Evolutionary conservation across 2,888 invertebrate genomes (phyloP).

Genomic region (Idaea aversata): DNA sequence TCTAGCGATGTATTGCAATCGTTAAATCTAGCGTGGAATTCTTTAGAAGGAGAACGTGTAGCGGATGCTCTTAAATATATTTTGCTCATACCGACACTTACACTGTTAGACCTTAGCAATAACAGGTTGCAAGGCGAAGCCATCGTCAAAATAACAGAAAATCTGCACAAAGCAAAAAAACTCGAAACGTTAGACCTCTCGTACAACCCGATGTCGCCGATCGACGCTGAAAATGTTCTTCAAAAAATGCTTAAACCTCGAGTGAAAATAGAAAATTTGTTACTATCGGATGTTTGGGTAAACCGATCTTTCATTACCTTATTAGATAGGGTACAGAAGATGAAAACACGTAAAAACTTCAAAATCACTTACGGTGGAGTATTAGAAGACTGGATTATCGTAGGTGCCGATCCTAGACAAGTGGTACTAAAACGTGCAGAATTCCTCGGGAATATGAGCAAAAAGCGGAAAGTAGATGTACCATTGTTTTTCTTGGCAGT

Average conservation of each 20-base stretch:
- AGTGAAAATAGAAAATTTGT: constrained; percentile 41
- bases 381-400: constrained; percentile 33
- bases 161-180: constrained; percentile 36
- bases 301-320: constrained; percentile 33
- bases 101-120: constrained; percentile 38
- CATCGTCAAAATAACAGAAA: constrained; percentile 28
- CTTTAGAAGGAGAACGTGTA: constrained; percentile 36
- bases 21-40: constrained; percentile 45
- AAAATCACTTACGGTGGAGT: constrained; percentile 36
- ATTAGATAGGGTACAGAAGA: constrained; percentile 34
- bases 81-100: constrained; percentile 34
- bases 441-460: constrained; percentile 33
- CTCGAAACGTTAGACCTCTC: constrained; percentile 45
- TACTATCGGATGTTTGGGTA: constrained; percentile 41
- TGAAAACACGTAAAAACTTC: constrained; percentile 40
- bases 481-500: constrained; percentile 35
- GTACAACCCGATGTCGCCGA: constrained; percentile 40
- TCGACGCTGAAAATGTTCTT: constrained; percentile 36
- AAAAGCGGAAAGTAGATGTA: constrained; percentile 31
- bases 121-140: constrained; percentile 40
- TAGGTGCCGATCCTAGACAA: constrained; percentile 38
- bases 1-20: constrained; percentile 34
- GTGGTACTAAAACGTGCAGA: constrained; percentile 40
- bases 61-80: constrained; percentile 35
- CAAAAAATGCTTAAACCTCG: constrained; percentile 34